A percentile compares a stretch with the other conserved stretches of the same genome.
phyloP scores from a whole-genome alignment of 2,888 invertebrate genomes.

The Cataglyphis altisquamis region DNA sequence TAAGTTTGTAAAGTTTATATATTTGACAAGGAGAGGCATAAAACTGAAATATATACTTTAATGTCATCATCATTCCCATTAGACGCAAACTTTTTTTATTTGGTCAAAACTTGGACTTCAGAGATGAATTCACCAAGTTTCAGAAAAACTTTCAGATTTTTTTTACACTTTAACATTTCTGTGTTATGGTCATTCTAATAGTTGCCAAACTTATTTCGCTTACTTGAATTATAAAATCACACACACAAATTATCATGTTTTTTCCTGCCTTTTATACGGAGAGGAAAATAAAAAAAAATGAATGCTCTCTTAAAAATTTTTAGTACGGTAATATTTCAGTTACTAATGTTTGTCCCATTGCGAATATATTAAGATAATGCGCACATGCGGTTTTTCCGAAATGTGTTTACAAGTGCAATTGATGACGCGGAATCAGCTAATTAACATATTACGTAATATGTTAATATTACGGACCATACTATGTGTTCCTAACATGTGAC shows the following conservation, averaged over 20 bases:
- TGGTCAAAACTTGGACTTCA: not conserved
- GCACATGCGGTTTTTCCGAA: not conserved
- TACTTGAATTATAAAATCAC: slow-evolving; percentile 9
- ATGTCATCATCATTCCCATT: not conserved
- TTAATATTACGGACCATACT: not conserved
- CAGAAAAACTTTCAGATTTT: slow-evolving; percentile 10
- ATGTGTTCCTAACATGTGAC: slow-evolving; percentile 1
- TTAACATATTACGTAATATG: slow-evolving; percentile 46
- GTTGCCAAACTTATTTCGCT: not conserved
- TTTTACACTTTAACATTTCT: not conserved
- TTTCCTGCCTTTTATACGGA: not conserved
- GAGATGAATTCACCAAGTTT: not conserved
- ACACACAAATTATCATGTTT: not conserved
- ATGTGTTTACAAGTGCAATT: not conserved
- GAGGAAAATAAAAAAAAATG: not conserved
- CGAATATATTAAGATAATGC: not conserved
- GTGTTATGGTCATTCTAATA: not conserved
- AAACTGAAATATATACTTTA: slow-evolving; percentile 13
- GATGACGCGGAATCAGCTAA: not conserved
- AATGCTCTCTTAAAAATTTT: not conserved
- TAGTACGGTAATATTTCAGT: not conserved
- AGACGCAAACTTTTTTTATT: slow-evolving; percentile 3
- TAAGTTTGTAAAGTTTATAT: not conserved
- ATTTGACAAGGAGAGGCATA: not conserved
- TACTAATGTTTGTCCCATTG: not conserved